Percentiles rank a stretch among this genome's conserved stretches.
Conservation (phyloP, 1,140 invertebrate genomes). For the Hydropsyche tenuis region DNA sequence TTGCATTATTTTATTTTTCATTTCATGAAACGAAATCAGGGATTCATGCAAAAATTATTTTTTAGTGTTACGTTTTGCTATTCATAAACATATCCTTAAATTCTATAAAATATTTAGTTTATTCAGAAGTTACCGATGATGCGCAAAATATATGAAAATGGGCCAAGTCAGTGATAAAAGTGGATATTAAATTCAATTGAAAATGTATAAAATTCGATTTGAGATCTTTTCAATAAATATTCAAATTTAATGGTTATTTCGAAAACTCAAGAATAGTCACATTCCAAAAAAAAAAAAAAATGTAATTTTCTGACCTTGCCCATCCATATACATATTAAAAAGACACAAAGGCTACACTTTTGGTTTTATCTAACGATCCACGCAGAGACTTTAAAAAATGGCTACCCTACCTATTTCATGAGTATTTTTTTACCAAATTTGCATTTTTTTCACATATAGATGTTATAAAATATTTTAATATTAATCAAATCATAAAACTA, state of each 20-base stretch:
- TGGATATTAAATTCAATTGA: background rate
- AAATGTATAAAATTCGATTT: background rate
- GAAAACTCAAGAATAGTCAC: no score
- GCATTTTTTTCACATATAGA: constrained; percentile 38
- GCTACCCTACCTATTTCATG: constrained; percentile 47
- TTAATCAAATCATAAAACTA: constrained; percentile 48
- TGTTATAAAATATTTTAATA: constrained; percentile 36
- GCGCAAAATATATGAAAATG: background rate
- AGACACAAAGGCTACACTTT: constrained; percentile 10
- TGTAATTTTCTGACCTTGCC: background rate
- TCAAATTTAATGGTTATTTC: no score
- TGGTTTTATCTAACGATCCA: background rate
- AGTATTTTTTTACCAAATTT: constrained; percentile 48
- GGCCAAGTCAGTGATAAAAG: background rate
- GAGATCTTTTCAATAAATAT: constrained; percentile 9
- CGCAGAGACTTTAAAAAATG: constrained; percentile 15
- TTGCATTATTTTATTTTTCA: no score
- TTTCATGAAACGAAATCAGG: no score
- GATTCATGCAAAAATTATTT: no score
- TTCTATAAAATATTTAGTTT: constrained; percentile 9
- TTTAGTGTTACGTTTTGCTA: background rate
- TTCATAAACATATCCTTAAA: constrained; percentile 20
- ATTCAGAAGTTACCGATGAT: background rate
- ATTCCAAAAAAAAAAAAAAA: no score
- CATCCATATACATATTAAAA: background rate